Conservation (phyloP, 2,113 vertebrate genomes). For the Mastomys coucha region DNA sequence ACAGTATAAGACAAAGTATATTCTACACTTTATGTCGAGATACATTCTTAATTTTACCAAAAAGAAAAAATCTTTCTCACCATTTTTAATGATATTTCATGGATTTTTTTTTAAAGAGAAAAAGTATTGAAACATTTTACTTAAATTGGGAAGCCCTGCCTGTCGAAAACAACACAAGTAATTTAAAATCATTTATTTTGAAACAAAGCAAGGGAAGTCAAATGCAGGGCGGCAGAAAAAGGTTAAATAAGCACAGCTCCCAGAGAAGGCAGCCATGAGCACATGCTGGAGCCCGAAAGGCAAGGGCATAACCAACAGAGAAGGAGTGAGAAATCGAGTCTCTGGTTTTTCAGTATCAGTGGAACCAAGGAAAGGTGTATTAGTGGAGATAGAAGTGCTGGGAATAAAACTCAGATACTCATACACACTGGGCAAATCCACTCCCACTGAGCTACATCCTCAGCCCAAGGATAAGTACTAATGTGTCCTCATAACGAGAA, state of each 20-base stretch:
- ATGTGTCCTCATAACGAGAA: background rate
- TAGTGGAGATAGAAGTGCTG: background rate
- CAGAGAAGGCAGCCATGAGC: background rate
- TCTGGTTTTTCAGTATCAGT: background rate
- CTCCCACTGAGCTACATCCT: background rate
- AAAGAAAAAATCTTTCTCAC: background rate
- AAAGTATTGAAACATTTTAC: background rate
- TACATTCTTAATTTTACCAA: background rate
- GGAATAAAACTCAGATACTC: background rate
- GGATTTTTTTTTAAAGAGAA: background rate
- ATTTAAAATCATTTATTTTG: background rate
- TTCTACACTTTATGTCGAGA: background rate
- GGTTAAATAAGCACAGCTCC: background rate
- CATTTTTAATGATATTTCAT: background rate
- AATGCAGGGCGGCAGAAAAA: background rate
- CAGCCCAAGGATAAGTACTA: background rate
- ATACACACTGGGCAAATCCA: background rate
- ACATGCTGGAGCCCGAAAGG: background rate
- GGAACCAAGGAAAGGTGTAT: background rate
- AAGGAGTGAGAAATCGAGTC: background rate
- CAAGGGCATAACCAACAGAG: background rate
- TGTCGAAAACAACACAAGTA: constrained; percentile 27
- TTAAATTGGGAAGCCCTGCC: background rate
- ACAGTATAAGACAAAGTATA: background rate
- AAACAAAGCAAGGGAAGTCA: background rate